These are phyloP conservation scores for Nycteola revayana DNA, from an alignment of 2,888 invertebrate species.

Conservation along the genomic window DNA sequence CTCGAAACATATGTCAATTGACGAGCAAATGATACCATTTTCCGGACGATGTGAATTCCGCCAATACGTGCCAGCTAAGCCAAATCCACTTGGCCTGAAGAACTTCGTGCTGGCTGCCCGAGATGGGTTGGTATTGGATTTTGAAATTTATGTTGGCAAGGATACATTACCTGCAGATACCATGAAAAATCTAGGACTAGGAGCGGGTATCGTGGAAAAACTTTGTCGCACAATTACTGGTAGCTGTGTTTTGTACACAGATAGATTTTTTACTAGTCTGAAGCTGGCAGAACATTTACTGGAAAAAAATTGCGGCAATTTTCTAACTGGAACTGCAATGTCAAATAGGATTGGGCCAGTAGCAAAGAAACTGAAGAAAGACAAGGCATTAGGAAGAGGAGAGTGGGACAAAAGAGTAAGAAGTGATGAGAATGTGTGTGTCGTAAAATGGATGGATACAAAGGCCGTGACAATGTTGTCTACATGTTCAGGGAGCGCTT, in stretches of 20 bases:
- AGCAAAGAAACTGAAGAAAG: slow-evolving; percentile 22
- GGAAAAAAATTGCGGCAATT: slow-evolving; percentile 12
- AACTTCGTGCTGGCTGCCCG: slow-evolving; percentile 33
- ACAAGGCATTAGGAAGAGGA: slow-evolving; percentile 22
- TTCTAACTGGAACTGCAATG: slow-evolving; percentile 17
- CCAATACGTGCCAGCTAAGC: slow-evolving; percentile 26
- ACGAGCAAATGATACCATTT: slow-evolving; percentile 39
- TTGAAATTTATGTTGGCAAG: slow-evolving; percentile 22
- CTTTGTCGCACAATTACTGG: slow-evolving; percentile 15
- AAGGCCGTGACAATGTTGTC: slow-evolving; percentile 35
- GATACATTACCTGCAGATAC: slow-evolving; percentile 1
- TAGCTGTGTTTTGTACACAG: slow-evolving; percentile 17
- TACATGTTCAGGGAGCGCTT: slow-evolving; percentile 24
- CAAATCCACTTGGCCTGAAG: slow-evolving; percentile 38
- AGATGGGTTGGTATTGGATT: slow-evolving; percentile 28
- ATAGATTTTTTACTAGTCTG: slow-evolving; percentile 15
- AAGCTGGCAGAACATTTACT: slow-evolving; percentile 8
- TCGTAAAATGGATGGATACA: slow-evolving; percentile 26
- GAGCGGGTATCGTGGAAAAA: slow-evolving; percentile 30
- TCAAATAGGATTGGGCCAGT: slow-evolving; percentile 26
- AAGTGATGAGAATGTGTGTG: slow-evolving; percentile 29
- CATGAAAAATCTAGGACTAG: slow-evolving; percentile 7
- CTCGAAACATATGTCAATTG: slow-evolving; percentile 31
- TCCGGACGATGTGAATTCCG: slow-evolving; percentile 27
- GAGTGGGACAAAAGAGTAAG: slow-evolving; percentile 29